Evolutionary conservation across 2,113 vertebrate genomes (phyloP), one percentile per base, ranked within the genome.

Genomic region (Crotalus helleri): DNA sequence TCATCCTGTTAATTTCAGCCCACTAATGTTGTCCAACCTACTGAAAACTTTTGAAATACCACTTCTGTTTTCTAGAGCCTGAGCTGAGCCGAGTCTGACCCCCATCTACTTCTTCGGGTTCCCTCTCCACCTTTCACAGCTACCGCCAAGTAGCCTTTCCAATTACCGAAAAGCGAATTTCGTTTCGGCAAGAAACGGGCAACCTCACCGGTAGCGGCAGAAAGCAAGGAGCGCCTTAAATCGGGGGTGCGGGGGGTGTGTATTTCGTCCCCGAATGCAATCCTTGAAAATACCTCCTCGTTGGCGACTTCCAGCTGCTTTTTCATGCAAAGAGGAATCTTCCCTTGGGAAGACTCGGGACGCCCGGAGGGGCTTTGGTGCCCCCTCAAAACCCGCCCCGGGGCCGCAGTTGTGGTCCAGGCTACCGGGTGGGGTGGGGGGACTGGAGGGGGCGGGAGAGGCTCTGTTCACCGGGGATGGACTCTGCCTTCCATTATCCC

Each of bases 191-290:
- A 19, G 12, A 19, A 81, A 33, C 15, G 33, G 33, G 33, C 69
- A 39, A 81, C 33, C 33, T 39, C 13, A 6, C 2, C n/a, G 13
- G 69, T 33, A 7, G 69, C n/a, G 15, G 69, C 69, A 17, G 17
- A 39, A 39, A 39, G 69, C 15, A 39, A 39, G 69, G 15, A 81
- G 5, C 6, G 15, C 69, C n/a, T 81, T 39, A 2, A 13, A 44
- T 39, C 0, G 5, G n/a, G 17, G 49, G 44, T 0, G 44, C 0
- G 44, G 44, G 7, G 6, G 49, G 1, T 7, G 49, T 49, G 49
- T 49, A 19, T 21, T 81, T 81, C 33, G 17, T 6, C 69, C 69
- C 15, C n/a, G 44, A 44, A 44, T 44, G 44, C 44, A 44, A 44
- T 3, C 44, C 44, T 44, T 44, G 44, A 44, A 44, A 44, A 44